A percentile compares a stretch with the other conserved stretches of the same genome.
phyloP scores from a whole-genome alignment of 2,888 invertebrate species.

The Ernsta delagoae region DNA sequence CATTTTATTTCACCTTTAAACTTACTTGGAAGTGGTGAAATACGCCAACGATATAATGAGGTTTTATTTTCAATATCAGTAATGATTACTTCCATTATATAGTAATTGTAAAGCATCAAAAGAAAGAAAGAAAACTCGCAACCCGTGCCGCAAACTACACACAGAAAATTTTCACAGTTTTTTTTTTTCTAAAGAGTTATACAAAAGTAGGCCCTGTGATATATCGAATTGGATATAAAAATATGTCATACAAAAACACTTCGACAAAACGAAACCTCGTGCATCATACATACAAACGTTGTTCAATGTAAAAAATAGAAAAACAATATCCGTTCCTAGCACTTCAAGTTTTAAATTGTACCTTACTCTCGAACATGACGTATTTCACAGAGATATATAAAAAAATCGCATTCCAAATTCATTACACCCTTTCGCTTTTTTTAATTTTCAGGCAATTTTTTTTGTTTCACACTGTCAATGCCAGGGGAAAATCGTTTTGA shows the following conservation, averaged over 20 bases:
- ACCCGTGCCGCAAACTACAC: conserved; percentile 19
- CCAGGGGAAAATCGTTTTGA: conserved; percentile 7
- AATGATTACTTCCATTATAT: too few species aligned
- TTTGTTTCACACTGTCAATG: conserved; percentile 26
- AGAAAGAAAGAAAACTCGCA: neutral
- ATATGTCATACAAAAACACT: conserved; percentile 32
- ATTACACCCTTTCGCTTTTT: conserved; percentile 17
- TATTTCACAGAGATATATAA: conserved; percentile 22
- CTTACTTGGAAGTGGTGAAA: too few species aligned
- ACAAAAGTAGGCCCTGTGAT: conserved; percentile 35
- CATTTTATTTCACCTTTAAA: too few species aligned
- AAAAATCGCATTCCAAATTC: conserved; percentile 28
- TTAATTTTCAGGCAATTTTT: conserved; percentile 12
- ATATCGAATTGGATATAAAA: conserved; percentile 32
- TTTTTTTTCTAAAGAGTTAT: conserved; percentile 23
- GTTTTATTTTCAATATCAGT: too few species aligned
- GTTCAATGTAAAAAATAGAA: conserved; percentile 22
- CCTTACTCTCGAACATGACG: conserved; percentile 7
- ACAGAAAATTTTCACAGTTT: conserved; percentile 30
- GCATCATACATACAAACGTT: conserved; percentile 26
- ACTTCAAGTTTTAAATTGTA: conserved; percentile 22
- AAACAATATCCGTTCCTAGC: conserved; percentile 36
- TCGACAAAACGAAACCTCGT: conserved; percentile 24
- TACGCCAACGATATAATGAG: too few species aligned
- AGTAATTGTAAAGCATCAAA: too few species aligned